Evolutionary conservation across 2,888 invertebrate genomes (phyloP).

Genomic region (Suillia variegata): DNA sequence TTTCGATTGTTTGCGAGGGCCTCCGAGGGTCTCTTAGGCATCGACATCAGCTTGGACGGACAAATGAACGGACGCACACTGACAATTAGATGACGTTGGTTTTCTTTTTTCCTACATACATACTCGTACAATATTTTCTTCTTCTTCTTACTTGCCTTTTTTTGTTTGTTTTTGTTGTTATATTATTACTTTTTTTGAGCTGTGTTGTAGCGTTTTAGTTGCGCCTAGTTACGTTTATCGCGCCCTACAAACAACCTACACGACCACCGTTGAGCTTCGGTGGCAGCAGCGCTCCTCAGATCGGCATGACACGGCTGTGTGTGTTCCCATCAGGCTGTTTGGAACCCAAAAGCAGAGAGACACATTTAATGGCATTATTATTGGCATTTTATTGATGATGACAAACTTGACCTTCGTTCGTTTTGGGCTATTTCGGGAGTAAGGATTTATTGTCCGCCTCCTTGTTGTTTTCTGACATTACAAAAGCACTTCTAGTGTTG

Average conservation of each 20-base stretch:
- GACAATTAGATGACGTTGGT: conserved; percentile 15
- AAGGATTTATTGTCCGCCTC: too few species aligned
- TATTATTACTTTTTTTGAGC: background rate
- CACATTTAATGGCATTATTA: background rate
- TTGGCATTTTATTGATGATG: background rate
- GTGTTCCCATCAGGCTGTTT: too few species aligned
- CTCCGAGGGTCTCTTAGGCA: too few species aligned
- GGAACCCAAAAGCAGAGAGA: too few species aligned
- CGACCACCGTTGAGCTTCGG: too few species aligned
- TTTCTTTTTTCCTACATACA: conserved; percentile 8
- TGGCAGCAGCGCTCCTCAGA: too few species aligned
- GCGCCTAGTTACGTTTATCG: conserved; percentile 20
- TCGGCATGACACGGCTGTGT: too few species aligned
- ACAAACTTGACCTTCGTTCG: conserved; percentile 2
- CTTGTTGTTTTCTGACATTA: too few species aligned
- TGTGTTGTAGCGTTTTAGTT: background rate
- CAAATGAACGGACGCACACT: background rate
- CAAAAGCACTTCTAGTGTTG: too few species aligned
- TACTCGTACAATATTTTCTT: conserved; percentile 7
- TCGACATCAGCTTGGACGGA: background rate
- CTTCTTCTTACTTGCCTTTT: conserved; percentile 3
- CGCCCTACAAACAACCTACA: conserved; percentile 19
- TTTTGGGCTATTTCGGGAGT: too few species aligned
- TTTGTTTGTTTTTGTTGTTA: background rate
- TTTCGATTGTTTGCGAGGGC: background rate